Base-by-base conservation (phyloP, 2,113 vertebrate species). In the Scalopus aquaticus region DNA sequence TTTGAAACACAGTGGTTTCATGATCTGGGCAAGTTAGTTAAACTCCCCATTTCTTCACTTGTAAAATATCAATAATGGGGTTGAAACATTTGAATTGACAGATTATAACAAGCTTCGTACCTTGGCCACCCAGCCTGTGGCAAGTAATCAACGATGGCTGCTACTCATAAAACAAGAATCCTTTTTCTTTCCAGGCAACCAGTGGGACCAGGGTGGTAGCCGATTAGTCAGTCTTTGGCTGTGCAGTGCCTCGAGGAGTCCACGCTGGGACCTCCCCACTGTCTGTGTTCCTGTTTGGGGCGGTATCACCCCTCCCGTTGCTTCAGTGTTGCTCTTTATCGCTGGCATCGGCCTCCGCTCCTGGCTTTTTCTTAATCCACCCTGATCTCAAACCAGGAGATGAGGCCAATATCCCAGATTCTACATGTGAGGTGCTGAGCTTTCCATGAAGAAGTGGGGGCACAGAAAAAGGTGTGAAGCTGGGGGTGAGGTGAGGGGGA, bases 141-240 rank as follows among this genome's bases (percentile, higher is more conserved):
- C 58, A 22, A 30, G 22, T 82, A 54, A 54, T 54, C 51, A 46
- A 11, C n/a, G 17, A 46, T 1, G 26, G 83, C 54, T 78, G 20
- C 17, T 24, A 22, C 24, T 3, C 56, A 32, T 49, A 49, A 82
- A 35, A 7, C 26, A 56, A 8, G n/a, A 67, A 35, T 13, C 30
- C n/a, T 64, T 78, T 74, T 64, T 54, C 56, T 64, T 42, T 42
- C 60, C 17, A 15, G 4, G 49, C n/a, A 56, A 5, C 81, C 54
- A 10, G 0, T 10, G 44, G 28, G 28, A 3, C 10, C 12, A 7
- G 32, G 32, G 4, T 1, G 4, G 11, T 9, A 11, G 24, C 35
- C 19, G n/a, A 9, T n/a, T 2, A 20, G 35, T 69, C 37, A 17
- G 2, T 13, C 62, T 46, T 46, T 42, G 58, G 26, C 42, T 44